A percentile compares a stretch with the other conserved stretches of the same genome.
Evolutionary conservation across 2,888 invertebrate species (phyloP).

Genomic region (Rhopalosiphum nymphaeae): DNA sequence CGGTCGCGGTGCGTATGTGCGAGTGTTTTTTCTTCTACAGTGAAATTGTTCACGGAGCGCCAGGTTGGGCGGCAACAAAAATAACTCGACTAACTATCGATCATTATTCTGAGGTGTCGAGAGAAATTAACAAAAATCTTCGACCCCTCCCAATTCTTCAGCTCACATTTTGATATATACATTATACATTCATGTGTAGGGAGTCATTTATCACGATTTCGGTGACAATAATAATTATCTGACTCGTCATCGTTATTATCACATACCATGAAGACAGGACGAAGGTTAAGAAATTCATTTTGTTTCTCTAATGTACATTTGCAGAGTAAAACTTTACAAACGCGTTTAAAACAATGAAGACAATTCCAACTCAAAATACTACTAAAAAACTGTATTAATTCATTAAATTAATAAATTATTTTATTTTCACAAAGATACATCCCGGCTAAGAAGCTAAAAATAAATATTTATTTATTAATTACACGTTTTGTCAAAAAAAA

Average conservation of each 20-base stretch:
- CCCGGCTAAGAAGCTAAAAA: too few species aligned
- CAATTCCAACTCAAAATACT: background rate
- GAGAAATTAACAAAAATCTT: slow-evolving; percentile 64
- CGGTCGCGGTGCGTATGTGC: slow-evolving; percentile 44
- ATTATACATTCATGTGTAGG: background rate
- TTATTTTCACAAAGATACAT: background rate
- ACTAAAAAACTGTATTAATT: background rate
- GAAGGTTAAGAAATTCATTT: slow-evolving; percentile 14
- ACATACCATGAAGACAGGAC: background rate
- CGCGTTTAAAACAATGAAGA: background rate
- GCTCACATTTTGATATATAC: background rate
- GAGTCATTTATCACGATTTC: slow-evolving; percentile 61
- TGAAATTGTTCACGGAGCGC: slow-evolving; percentile 52
- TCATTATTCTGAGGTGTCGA: slow-evolving; percentile 60
- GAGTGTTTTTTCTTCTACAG: slow-evolving; percentile 39
- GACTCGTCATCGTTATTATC: slow-evolving; percentile 57
- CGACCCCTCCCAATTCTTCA: background rate
- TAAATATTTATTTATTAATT: background rate
- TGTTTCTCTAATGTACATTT: background rate
- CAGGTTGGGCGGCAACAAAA: slow-evolving; percentile 57
- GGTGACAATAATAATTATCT: slow-evolving; percentile 62
- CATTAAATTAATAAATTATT: background rate
- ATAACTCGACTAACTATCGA: slow-evolving; percentile 60
- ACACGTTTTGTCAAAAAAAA: background rate
- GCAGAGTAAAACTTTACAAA: background rate